phyloP scores from a whole-genome alignment of 2,888 invertebrate species.

The Philopedon plagiatum region DNA sequence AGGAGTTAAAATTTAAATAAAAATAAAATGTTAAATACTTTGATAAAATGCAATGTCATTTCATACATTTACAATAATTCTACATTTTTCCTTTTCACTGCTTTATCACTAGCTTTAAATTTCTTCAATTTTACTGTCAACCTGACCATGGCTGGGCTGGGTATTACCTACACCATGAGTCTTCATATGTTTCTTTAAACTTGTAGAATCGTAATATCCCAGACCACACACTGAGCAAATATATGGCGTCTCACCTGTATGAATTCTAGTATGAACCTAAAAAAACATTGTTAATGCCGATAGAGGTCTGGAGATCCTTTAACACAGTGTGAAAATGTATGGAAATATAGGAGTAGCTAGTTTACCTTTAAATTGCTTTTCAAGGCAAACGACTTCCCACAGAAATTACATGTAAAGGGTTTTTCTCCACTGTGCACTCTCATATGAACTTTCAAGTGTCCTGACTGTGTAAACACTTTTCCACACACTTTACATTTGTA shows the following conservation, averaged over 20 bases:
- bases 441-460: conserved; percentile 50
- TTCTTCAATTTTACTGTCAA: neutral
- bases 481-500: conserved; percentile 44
- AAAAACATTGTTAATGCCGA: conserved; percentile 24
- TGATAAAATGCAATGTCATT: too few species aligned
- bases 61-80: too few species aligned
- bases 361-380: conserved; percentile 51
- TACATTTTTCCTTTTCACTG: too few species aligned
- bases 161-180: conserved; percentile 40
- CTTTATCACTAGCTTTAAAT: too few species aligned
- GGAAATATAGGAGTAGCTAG: neutral
- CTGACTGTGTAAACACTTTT: conserved; percentile 43
- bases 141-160: conserved; percentile 18
- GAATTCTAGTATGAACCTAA: conserved; percentile 50
- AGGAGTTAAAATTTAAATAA: too few species aligned
- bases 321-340: too few species aligned
- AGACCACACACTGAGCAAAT: conserved; percentile 52
- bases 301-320: too few species aligned
- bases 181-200: conserved; percentile 56
- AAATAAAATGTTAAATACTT: too few species aligned
- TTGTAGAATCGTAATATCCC: conserved; percentile 54
- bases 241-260: conserved; percentile 54
- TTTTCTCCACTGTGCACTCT: conserved; percentile 53
- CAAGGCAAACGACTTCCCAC: conserved; percentile 52
- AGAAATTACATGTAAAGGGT: conserved; percentile 52